Conservation (phyloP, 2,888 invertebrate genomes). For the Chrysolina americana region DNA sequence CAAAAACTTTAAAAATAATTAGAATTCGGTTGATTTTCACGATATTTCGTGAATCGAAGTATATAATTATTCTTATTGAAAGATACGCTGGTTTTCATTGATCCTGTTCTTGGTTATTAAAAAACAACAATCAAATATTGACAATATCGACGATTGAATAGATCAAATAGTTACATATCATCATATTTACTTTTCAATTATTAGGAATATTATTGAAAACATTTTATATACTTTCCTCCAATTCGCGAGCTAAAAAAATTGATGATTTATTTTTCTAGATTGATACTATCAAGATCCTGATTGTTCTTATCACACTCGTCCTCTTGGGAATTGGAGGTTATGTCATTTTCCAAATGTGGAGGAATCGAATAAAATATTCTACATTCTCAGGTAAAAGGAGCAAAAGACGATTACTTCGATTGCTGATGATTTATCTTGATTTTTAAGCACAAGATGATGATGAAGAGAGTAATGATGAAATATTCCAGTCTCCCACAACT, state of each 20-base stretch:
- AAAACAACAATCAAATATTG: too few relatives aligned
- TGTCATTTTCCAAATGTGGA: conserved; percentile 59
- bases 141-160: too few relatives aligned
- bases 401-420: background rate
- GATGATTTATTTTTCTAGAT: conserved; percentile 53
- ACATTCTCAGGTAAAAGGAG: conserved; percentile 56
- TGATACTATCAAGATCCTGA: conserved; percentile 55
- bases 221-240: background rate
- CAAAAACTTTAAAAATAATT: too few relatives aligned
- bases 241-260: background rate
- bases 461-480: conserved; percentile 59
- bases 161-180: too few relatives aligned
- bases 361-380: conserved; percentile 58
- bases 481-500: conserved; percentile 57
- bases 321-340: conserved; percentile 56
- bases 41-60: too few relatives aligned
- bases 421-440: background rate
- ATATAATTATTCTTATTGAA: too few relatives aligned
- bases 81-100: too few relatives aligned
- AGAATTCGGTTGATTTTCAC: too few relatives aligned
- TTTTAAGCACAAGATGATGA: conserved; percentile 55
- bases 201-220: too few relatives aligned
- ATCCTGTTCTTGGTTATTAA: too few relatives aligned
- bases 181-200: too few relatives aligned
- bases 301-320: conserved; percentile 56